Conservation (phyloP, 2,113 vertebrate species). For the Dunckerocampus dactyliophorus region DNA sequence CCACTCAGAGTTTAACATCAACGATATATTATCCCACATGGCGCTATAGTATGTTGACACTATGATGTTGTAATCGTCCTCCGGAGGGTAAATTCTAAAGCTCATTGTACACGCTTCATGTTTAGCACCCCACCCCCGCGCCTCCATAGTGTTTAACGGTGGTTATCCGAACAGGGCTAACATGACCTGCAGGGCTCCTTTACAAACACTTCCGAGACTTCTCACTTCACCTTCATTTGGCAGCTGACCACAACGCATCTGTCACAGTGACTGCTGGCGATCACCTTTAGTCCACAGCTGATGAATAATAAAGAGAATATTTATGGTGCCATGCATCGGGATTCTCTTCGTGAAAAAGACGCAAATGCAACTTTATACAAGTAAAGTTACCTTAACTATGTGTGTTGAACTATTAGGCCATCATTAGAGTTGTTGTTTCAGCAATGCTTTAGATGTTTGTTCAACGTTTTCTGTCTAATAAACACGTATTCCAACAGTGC, state of each 20-base stretch:
- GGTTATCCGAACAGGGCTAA: slow-evolving; percentile 64
- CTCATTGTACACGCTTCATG: slow-evolving; percentile 26
- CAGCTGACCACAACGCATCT: slow-evolving; percentile 65
- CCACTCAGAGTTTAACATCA: neutral
- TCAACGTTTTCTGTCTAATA: too few species aligned
- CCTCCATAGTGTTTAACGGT: slow-evolving; percentile 41
- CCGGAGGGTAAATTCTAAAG: slow-evolving; percentile 22
- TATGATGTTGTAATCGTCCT: slow-evolving; percentile 6
- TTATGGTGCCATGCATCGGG: slow-evolving; percentile 53
- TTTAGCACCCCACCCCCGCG: slow-evolving; percentile 23
- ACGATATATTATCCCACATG: neutral
- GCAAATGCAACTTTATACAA: neutral
- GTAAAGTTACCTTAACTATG: too few species aligned
- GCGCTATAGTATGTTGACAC: neutral
- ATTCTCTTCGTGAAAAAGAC: slow-evolving; percentile 27
- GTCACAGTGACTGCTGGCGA: slow-evolving; percentile 56
- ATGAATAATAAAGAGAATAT: slow-evolving; percentile 71
- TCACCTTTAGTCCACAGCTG: slow-evolving; percentile 62
- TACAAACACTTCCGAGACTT: slow-evolving; percentile 69
- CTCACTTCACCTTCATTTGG: slow-evolving; percentile 63
- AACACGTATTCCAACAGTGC: too few species aligned
- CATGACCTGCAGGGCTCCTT: slow-evolving; percentile 60
- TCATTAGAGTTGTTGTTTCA: too few species aligned
- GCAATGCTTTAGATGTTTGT: too few species aligned
- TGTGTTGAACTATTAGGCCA: neutral